A percentile compares a stretch with the other conserved stretches of the same genome.
Conservation (phyloP, 2,113 vertebrate species). For the Willisornis vidua region DNA sequence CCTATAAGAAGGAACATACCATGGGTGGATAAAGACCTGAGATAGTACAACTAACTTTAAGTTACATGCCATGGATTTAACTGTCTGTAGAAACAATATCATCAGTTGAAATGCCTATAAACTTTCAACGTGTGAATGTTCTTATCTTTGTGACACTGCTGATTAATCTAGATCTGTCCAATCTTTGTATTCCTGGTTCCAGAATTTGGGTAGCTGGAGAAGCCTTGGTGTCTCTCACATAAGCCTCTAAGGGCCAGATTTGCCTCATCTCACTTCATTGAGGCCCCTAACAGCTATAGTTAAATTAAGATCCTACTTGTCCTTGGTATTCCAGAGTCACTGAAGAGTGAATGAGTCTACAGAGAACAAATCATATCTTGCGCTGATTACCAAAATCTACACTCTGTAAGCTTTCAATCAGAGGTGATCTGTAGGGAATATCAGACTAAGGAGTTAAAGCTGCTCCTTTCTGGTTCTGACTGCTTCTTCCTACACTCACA, state of each 20-base stretch:
- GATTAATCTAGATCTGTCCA: neutral
- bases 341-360: neutral
- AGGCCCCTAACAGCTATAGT: neutral
- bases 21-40: neutral
- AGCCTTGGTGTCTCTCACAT: neutral
- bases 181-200: rapidly evolving
- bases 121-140: neutral
- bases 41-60: neutral
- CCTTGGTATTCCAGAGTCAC: neutral
- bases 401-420: neutral
- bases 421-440: neutral
- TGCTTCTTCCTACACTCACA: neutral
- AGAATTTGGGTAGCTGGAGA: neutral
- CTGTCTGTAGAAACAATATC: neutral
- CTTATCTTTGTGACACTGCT: neutral
- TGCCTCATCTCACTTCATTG: neutral
- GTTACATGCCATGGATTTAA: too few relatives aligned
- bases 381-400: neutral
- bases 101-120: rapidly evolving
- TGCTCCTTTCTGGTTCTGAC: neutral
- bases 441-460: neutral
- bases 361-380: neutral
- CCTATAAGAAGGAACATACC: neutral
- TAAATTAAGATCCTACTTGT: neutral
- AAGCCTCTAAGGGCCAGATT: rapidly evolving